Conservation (phyloP, 2,888 invertebrate species). For the Ennomos fuscantarius region DNA sequence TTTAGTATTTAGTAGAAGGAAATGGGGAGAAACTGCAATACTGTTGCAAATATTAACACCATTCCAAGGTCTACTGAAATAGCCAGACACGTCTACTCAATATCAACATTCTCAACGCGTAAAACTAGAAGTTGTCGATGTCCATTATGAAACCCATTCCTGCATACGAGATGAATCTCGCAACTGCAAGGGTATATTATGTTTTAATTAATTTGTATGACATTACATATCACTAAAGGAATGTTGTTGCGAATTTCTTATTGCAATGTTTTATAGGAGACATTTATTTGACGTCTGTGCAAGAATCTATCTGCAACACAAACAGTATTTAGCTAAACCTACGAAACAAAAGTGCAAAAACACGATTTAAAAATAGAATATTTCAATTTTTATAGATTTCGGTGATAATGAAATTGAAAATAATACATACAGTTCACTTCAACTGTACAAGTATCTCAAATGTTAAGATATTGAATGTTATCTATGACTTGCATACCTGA, state of each 20-base stretch:
- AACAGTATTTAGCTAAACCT: neutral
- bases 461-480: too few relatives aligned
- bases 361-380: too few relatives aligned
- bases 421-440: too few relatives aligned
- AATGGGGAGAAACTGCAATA: too few relatives aligned
- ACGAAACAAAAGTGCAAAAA: slow-evolving; percentile 7
- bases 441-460: too few relatives aligned
- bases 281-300: neutral
- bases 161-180: slow-evolving; percentile 23
- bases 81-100: neutral
- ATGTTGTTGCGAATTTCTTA: slow-evolving; percentile 19
- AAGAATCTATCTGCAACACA: neutral
- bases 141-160: slow-evolving; percentile 23
- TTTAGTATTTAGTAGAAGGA: too few relatives aligned
- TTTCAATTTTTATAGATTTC: too few relatives aligned
- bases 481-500: too few relatives aligned
- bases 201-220: slow-evolving; percentile 30
- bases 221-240: slow-evolving; percentile 16
- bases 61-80: too few relatives aligned
- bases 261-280: slow-evolving; percentile 16
- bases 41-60: too few relatives aligned
- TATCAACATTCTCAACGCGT: neutral
- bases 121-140: slow-evolving; percentile 7
- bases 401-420: too few relatives aligned
- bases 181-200: slow-evolving; percentile 16